A percentile compares a stretch with the other conserved stretches of the same genome.
Evolutionary conservation across 2,113 vertebrate species (phyloP).

Genomic region (Psettodes erumei): DNA sequence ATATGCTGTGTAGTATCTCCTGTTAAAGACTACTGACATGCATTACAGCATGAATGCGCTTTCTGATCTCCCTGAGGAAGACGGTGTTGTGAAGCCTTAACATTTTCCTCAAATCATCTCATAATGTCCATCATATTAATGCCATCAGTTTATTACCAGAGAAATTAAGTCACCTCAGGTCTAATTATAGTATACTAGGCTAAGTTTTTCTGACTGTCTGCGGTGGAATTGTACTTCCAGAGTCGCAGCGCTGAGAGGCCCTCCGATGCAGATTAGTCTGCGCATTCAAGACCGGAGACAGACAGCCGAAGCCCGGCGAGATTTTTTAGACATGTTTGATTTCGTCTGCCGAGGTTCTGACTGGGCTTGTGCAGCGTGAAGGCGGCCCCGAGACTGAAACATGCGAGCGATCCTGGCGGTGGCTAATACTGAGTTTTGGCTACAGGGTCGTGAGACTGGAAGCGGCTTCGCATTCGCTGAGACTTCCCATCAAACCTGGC

Average conservation of each 20-base stretch:
- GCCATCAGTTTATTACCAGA: background rate
- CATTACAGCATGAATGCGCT: slow-evolving; percentile 2
- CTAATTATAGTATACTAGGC: background rate
- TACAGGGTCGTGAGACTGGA: background rate
- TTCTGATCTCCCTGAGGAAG: background rate
- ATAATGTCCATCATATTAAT: background rate
- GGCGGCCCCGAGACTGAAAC: background rate
- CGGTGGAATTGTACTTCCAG: slow-evolving; percentile 8
- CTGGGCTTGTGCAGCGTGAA: slow-evolving; percentile 32
- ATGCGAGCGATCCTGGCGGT: slow-evolving; percentile 16
- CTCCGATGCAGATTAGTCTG: slow-evolving; percentile 21
- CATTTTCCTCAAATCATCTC: slow-evolving; percentile 5
- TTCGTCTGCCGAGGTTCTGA: slow-evolving; percentile 43
- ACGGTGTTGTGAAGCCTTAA: slow-evolving; percentile 9
- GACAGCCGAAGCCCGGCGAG: slow-evolving; percentile 5
- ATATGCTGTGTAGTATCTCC: too few species aligned
- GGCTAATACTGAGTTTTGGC: slow-evolving; percentile 11
- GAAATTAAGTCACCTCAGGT: background rate
- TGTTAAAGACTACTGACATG: slow-evolving; percentile 9
- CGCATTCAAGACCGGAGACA: background rate
- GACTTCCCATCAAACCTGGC: background rate
- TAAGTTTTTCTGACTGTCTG: slow-evolving; percentile 11
- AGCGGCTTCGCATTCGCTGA: background rate
- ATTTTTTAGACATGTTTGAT: slow-evolving; percentile 46
- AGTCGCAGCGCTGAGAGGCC: slow-evolving; percentile 1